These are phyloP conservation scores for Stegophylla sp. DNA, from an alignment of 2,888 invertebrate species.

Conservation along the genomic window DNA sequence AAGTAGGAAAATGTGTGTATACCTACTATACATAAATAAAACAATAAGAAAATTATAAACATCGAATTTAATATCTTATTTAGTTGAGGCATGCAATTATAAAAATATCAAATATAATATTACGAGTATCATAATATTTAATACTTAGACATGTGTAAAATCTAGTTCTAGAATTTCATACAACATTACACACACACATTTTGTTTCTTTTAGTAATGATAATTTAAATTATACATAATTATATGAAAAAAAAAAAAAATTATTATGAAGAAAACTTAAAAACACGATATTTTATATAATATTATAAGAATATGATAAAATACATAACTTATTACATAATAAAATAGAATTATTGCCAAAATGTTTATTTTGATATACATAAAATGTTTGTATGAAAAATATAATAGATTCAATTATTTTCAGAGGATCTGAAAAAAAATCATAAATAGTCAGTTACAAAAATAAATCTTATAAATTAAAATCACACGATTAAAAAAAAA, in stretches of 20 bases:
- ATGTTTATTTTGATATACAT: conserved; percentile 6
- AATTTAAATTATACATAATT: neutral
- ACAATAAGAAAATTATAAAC: neutral
- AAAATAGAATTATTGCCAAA: conserved; percentile 21
- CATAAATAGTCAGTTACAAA: neutral
- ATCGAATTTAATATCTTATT: conserved; percentile 2
- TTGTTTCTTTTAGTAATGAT: neutral
- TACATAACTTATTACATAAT: neutral
- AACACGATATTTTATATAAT: neutral
- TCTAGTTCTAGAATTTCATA: neutral
- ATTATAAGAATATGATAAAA: neutral
- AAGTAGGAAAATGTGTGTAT: neutral
- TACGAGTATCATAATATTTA: neutral
- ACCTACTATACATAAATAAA: neutral
- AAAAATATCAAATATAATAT: neutral
- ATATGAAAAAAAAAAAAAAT: neutral
- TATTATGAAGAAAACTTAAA: neutral
- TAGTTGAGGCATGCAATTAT: neutral
- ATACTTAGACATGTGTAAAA: neutral
- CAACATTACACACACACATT: neutral
- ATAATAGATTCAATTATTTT: neutral
- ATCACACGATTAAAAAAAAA: conserved; percentile 6
- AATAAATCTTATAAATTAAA: neutral
- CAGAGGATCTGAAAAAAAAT: neutral
- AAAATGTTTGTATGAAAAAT: conserved; percentile 14